Percentiles rank a stretch among this genome's conserved stretches.
These are phyloP conservation scores for Villa cingulata DNA, from an alignment of 2,888 invertebrate genomes.

Conservation along the genomic window DNA sequence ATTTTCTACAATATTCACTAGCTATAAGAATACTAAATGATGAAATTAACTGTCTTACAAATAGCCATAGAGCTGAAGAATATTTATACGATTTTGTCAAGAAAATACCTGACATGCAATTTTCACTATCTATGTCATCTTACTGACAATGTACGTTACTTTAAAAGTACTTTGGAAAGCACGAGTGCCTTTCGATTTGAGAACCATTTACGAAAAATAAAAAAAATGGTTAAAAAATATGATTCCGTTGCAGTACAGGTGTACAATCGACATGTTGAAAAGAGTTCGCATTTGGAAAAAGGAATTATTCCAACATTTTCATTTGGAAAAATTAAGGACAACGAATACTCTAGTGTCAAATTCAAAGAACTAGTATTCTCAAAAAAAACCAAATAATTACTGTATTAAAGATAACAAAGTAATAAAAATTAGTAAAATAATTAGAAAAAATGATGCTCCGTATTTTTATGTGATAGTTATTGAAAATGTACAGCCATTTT, in stretches of 20 bases:
- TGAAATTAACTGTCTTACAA: constrained; percentile 1
- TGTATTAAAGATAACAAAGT: not conserved
- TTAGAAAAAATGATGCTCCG: not conserved
- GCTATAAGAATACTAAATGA: constrained; percentile 10
- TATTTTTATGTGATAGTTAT: not conserved
- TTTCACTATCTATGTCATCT: constrained; percentile 5
- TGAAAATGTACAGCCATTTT: not conserved
- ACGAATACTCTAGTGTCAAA: no score
- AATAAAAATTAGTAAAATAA: not conserved
- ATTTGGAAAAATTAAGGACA: not conserved
- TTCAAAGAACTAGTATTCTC: no score
- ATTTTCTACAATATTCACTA: constrained; percentile 14
- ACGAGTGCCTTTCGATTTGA: not conserved
- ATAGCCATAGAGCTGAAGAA: constrained; percentile 1
- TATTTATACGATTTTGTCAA: not conserved
- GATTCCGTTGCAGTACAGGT: not conserved
- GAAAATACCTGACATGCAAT: not conserved
- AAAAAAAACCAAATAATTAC: not conserved
- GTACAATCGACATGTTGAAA: not conserved
- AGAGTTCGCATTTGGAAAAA: not conserved
- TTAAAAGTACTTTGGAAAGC: not conserved
- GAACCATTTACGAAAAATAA: not conserved
- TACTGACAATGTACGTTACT: constrained; percentile 2
- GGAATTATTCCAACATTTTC: no score
- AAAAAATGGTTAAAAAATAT: not conserved